phyloP scores from a whole-genome alignment of 2,113 vertebrate species.

The Sus scrofa region T2T-Sscrofa CM000824.6:95181001-95181500 shows the following conservation, averaged over 20 bases:
- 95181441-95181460: too few relatives aligned
- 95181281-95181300: neutral
- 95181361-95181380: too few relatives aligned
- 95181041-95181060: neutral
- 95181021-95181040: rapidly evolving
- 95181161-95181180: neutral
- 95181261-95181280: too few relatives aligned
- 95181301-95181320: neutral
- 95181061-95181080: neutral
- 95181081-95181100: neutral
- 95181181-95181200: too few relatives aligned
- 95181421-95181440: rapidly evolving
- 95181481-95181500: neutral
- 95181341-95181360: rapidly evolving
- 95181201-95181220: neutral
- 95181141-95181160: neutral
- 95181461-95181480: rapidly evolving
- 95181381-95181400: neutral
- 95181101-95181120: rapidly evolving
- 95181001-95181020: rapidly evolving
- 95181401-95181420: too few relatives aligned
- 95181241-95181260: neutral
- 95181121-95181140: neutral
- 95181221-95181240: neutral
- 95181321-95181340: neutral